These are phyloP conservation scores for Fringilla coelebs DNA, from an alignment of 2,797 vertebrate genomes.

Conservation along the genomic window DNA sequence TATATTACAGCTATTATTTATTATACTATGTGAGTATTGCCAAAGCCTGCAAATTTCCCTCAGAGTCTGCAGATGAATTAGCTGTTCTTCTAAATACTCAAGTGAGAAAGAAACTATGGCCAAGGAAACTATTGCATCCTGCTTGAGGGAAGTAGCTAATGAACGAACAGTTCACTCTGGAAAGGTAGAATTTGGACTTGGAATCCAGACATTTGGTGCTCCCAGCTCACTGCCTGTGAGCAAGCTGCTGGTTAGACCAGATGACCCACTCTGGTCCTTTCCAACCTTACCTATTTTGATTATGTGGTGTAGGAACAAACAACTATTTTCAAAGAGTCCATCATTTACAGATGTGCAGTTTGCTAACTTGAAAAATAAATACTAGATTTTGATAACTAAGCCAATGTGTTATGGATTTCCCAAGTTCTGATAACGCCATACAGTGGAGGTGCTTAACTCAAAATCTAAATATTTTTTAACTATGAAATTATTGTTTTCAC, in stretches of 20 bases:
- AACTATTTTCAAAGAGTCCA: neutral
- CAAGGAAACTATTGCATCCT: neutral
- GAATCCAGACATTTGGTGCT: neutral
- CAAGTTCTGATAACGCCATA: neutral
- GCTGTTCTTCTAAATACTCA: neutral
- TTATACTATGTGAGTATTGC: slow-evolving; percentile 16
- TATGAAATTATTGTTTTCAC: neutral
- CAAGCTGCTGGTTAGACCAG: neutral
- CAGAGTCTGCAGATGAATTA: slow-evolving; percentile 3
- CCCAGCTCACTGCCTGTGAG: neutral
- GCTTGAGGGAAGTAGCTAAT: neutral
- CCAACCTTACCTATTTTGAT: neutral
- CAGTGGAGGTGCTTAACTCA: neutral
- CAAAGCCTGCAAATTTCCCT: slow-evolving; percentile 1
- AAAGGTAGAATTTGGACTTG: neutral
- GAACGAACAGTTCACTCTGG: neutral
- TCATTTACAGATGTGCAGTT: neutral
- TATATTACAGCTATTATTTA: neutral
- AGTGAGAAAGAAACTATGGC: neutral
- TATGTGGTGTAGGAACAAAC: neutral
- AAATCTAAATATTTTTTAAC: neutral
- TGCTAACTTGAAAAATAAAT: neutral
- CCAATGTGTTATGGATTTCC: neutral
- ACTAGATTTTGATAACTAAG: neutral
- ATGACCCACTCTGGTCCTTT: neutral